Conservation (phyloP, 2,888 invertebrate genomes). For the Himalopsyche japonica region DNA sequence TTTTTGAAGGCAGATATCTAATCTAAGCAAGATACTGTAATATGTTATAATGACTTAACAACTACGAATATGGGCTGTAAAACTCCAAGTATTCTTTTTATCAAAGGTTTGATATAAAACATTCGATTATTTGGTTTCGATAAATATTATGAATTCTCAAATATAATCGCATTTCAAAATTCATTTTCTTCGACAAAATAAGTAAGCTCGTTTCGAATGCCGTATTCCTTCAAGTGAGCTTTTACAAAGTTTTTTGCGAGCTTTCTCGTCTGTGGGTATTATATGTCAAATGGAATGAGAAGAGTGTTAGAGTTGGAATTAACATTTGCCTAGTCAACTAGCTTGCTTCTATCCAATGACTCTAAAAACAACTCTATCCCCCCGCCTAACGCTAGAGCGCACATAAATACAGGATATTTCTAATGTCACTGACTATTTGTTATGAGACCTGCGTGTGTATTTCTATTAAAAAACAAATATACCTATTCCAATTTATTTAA, state of each 20-base stretch:
- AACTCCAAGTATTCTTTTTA: no score
- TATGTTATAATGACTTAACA: no score
- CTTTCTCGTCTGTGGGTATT: neutral
- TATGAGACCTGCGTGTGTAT: no score
- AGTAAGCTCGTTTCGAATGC: neutral
- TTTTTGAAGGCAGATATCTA: no score
- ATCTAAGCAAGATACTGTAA: no score
- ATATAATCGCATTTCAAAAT: neutral
- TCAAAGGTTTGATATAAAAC: no score
- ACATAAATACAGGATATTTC: neutral
- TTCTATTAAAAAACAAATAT: no score
- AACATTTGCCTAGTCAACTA: neutral
- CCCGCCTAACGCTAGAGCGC: neutral
- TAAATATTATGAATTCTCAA: neutral
- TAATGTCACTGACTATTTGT: neutral
- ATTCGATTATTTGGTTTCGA: neutral
- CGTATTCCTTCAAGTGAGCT: neutral
- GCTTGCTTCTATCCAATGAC: neutral
- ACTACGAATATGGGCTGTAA: no score
- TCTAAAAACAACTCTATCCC: neutral
- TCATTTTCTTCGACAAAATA: neutral
- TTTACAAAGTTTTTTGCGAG: neutral
- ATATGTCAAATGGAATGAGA: neutral
- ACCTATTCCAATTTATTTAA: no score
- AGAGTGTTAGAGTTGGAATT: neutral